Evolutionary conservation across 2,113 vertebrate genomes (phyloP).

Genomic region (Zosterops borbonicus): DNA sequence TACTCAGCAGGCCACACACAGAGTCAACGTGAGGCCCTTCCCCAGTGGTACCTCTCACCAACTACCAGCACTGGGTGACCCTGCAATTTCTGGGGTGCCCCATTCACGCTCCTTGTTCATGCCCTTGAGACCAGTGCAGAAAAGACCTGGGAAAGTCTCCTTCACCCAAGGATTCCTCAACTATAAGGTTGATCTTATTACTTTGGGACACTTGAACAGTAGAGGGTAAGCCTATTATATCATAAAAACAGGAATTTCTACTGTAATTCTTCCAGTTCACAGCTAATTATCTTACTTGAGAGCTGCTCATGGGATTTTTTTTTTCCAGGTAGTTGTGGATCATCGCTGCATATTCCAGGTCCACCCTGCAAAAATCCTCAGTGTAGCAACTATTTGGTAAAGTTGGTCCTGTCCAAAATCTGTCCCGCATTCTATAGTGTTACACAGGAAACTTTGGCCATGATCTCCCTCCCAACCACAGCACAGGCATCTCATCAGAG

Average conservation of each 20-base stretch:
- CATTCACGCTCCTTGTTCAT: background rate
- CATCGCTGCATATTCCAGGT: background rate
- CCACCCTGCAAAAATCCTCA: background rate
- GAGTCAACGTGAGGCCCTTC: background rate
- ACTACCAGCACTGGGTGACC: background rate
- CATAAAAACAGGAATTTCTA: background rate
- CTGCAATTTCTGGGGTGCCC: background rate
- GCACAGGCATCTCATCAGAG: background rate
- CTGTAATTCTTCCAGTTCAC: constrained; percentile 2
- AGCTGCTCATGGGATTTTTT: background rate
- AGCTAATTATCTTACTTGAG: constrained; percentile 7
- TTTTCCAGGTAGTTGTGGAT: background rate
- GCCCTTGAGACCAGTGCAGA: background rate
- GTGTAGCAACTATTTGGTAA: background rate
- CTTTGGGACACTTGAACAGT: background rate
- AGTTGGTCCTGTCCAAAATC: background rate
- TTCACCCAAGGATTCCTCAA: background rate
- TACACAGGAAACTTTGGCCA: background rate
- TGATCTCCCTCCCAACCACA: background rate
- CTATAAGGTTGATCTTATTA: background rate
- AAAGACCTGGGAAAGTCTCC: background rate
- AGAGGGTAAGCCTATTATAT: constrained; percentile 5
- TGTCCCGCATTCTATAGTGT: background rate
- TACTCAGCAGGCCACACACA: background rate
- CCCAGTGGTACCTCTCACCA: background rate